A percentile compares a stretch with the other conserved stretches of the same genome.
Evolutionary conservation across 2,797 vertebrate species (phyloP).

Genomic region (Eulemur rubriventer): DNA sequence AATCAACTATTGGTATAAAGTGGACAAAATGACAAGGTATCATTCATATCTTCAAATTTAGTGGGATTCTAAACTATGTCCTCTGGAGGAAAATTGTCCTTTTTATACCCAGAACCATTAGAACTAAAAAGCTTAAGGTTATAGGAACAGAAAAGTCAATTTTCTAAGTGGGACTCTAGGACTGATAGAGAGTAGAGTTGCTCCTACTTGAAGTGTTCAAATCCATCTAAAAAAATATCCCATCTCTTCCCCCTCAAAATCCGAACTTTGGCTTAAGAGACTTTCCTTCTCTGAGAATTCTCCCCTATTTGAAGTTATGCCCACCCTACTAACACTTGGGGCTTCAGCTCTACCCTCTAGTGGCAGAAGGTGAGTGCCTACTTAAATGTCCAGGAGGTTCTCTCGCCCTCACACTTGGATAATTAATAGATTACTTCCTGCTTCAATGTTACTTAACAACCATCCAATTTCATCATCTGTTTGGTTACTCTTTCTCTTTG

Average conservation of each 20-base stretch:
- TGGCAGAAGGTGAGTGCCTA: not conserved
- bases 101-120: not conserved
- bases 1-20: not conserved
- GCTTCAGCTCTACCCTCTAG: not conserved
- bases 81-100: not conserved
- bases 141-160: not conserved
- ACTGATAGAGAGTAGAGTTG: not conserved
- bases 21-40: not conserved
- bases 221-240: not conserved
- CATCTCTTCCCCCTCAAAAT: not conserved
- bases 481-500: not conserved
- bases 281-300: not conserved
- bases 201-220: not conserved
- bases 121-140: not conserved
- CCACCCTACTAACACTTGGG: not conserved
- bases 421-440: not conserved
- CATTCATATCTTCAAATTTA: not conserved
- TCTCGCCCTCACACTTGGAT: not conserved
- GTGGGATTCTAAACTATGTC: too few relatives aligned
- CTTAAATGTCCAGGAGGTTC: not conserved
- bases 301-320: not conserved
- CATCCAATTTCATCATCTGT: not conserved
- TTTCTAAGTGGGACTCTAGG: not conserved
- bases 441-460: not conserved
- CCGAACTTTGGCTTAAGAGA: not conserved